Evolutionary conservation across 2,113 vertebrate genomes (phyloP).

Genomic region (Arvicanthis niloticus): DNA sequence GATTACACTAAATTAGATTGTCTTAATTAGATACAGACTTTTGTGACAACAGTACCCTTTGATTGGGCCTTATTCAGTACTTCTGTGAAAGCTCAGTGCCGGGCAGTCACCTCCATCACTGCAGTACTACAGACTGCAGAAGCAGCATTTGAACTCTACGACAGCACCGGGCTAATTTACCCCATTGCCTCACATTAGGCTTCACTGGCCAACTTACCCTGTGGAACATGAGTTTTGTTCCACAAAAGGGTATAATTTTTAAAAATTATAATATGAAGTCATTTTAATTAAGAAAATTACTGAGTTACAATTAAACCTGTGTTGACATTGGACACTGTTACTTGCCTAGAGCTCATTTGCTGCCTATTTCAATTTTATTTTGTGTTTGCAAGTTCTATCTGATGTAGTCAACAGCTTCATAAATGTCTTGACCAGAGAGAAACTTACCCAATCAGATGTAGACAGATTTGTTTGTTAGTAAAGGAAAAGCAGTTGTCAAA

Average conservation of each 20-base stretch:
- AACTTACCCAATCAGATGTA: conserved; percentile 20
- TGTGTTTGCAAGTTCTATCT: conserved; percentile 17
- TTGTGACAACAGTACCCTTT: background rate
- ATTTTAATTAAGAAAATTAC: conserved; percentile 46
- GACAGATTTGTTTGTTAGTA: conserved; percentile 6
- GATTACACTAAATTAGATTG: conserved; percentile 11
- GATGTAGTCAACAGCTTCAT: background rate
- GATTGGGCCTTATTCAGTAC: background rate
- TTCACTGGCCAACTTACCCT: background rate
- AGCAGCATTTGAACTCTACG: conserved; percentile 16
- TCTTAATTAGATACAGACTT: background rate
- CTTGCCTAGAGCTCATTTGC: background rate
- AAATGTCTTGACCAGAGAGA: conserved; percentile 32
- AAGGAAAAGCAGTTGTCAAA: conserved; percentile 32
- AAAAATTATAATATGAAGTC: conserved; percentile 23
- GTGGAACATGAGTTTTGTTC: background rate
- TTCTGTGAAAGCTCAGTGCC: background rate
- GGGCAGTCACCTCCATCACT: background rate
- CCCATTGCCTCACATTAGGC: conserved; percentile 9
- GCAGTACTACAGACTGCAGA: background rate
- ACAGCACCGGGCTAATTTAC: background rate
- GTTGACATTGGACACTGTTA: conserved; percentile 21
- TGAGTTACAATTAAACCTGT: conserved; percentile 12
- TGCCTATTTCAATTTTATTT: conserved; percentile 25
- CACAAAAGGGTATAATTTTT: background rate